A percentile compares a stretch with the other conserved stretches of the same genome.
These are phyloP conservation scores for Neosilurus mollespiculum DNA, from an alignment of 2,797 vertebrate genomes.

Conservation along the genomic window DNA sequence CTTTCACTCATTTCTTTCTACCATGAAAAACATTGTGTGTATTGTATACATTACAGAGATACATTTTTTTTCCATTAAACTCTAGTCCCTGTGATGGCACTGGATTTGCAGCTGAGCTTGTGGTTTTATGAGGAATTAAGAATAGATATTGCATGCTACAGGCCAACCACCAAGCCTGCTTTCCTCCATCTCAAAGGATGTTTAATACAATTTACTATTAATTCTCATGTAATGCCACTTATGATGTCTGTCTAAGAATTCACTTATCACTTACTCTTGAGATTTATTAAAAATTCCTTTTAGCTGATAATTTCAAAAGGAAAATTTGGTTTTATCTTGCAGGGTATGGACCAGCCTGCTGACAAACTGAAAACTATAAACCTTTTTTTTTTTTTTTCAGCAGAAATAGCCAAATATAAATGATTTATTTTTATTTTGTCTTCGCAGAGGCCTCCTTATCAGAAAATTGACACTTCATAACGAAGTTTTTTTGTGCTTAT, in stretches of 20 bases:
- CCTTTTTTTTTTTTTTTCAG: neutral
- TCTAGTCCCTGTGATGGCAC: conserved; percentile 30
- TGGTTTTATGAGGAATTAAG: neutral
- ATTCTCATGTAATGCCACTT: neutral
- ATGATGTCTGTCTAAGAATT: neutral
- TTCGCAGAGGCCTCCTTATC: neutral
- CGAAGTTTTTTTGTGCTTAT: neutral
- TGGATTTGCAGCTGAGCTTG: conserved; percentile 21
- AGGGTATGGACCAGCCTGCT: neutral
- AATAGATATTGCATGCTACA: conserved; percentile 7
- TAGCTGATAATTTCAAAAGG: neutral
- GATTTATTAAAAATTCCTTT: neutral
- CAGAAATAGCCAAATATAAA: neutral
- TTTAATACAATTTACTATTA: neutral
- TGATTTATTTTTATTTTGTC: neutral
- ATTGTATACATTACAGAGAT: conserved; percentile 36
- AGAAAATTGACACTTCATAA: neutral
- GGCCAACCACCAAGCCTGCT: neutral
- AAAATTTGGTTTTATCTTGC: neutral
- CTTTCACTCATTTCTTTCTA: neutral
- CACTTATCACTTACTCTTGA: neutral
- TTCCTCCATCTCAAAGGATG: neutral
- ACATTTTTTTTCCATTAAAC: conserved; percentile 38
- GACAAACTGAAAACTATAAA: neutral
- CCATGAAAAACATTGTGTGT: conserved; percentile 35